Conservation (phyloP, 2,888 invertebrate species). For the Plusia festucae region DNA sequence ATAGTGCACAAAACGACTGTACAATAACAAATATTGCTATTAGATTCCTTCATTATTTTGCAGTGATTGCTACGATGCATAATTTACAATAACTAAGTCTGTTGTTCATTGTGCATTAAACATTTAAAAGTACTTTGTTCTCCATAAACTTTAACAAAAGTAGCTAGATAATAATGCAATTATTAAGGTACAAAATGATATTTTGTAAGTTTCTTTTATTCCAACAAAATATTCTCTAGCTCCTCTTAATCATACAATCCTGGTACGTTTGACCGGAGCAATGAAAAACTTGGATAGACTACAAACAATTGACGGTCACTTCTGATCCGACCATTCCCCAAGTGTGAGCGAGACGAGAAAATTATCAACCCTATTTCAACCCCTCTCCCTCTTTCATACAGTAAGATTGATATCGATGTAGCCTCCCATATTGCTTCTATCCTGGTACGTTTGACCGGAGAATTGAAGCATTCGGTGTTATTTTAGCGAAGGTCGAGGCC, state of each 20-base stretch:
- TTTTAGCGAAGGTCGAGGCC: not conserved
- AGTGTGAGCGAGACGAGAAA: not conserved
- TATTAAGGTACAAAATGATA: not conserved
- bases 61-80: too few relatives aligned
- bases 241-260: constrained; percentile 7
- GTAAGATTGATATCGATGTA: not conserved
- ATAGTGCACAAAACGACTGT: too few relatives aligned
- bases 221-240: not conserved
- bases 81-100: too few relatives aligned
- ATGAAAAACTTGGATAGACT: constrained; percentile 18
- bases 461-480: constrained; percentile 33
- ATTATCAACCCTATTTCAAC: not conserved
- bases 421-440: constrained; percentile 13
- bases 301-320: constrained; percentile 1
- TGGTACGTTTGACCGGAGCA: not conserved
- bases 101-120: too few relatives aligned
- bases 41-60: too few relatives aligned
- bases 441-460: constrained; percentile 40
- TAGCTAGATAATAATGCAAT: too few relatives aligned
- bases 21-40: too few relatives aligned
- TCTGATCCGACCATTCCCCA: not conserved
- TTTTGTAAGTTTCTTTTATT: not conserved
- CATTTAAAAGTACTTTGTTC: too few relatives aligned
- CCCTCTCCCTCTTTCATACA: not conserved
- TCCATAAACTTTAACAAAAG: too few relatives aligned